Percentiles rank a stretch among this genome's conserved stretches.
Evolutionary conservation across 2,797 vertebrate genomes (phyloP).

Genomic region (Eremophila alpestris): DNA sequence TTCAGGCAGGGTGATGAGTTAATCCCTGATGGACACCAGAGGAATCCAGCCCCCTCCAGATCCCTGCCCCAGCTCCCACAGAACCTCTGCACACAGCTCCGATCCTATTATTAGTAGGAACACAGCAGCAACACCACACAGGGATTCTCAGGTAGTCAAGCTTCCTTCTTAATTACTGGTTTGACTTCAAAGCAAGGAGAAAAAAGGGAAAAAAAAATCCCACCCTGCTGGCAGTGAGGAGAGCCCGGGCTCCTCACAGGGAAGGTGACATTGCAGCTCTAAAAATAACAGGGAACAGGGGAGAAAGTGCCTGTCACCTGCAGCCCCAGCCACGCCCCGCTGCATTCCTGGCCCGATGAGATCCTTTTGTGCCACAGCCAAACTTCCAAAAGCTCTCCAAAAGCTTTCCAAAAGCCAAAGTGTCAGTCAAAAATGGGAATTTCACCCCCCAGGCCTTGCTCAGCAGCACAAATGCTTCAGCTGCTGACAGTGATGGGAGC

Average conservation of each 20-base stretch:
- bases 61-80: not conserved
- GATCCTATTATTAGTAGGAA: not conserved
- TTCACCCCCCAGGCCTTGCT: not conserved
- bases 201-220: not conserved
- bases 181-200: conserved; percentile 44
- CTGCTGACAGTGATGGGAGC: not conserved
- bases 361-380: not conserved
- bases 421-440: conserved; percentile 2
- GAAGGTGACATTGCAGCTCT: conserved; percentile 35
- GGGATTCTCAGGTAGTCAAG: not conserved
- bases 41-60: not conserved
- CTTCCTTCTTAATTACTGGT: conserved; percentile 26
- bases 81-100: not conserved
- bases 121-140: not conserved
- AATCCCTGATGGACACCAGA: not conserved
- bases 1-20: not conserved
- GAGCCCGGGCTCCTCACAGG: not conserved
- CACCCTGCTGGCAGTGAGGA: not conserved
- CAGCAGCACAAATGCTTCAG: not conserved
- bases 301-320: conserved; percentile 35
- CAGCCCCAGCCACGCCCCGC: not conserved
- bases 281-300: conserved; percentile 43
- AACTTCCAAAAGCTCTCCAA: not conserved
- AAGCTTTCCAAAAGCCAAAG: not conserved
- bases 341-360: conserved; percentile 18